Conservation (phyloP, 2,113 vertebrate species). For the Cyprinodon variegatus region DNA sequence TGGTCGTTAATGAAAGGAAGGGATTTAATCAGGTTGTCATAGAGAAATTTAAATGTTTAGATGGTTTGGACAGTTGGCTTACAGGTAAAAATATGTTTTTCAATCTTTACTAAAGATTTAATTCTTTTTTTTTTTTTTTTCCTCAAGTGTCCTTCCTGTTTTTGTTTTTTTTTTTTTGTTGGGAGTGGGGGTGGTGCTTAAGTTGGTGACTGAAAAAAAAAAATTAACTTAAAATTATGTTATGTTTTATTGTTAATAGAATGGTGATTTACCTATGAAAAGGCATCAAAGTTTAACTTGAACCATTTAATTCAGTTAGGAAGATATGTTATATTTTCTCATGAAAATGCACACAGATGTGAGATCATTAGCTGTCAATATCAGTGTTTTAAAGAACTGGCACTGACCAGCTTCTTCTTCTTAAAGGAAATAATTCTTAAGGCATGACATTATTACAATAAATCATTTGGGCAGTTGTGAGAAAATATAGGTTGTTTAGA, state of each 20-base stretch:
- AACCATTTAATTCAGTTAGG: too few species aligned
- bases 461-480: conserved; percentile 9
- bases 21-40: not conserved
- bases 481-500: conserved; percentile 9
- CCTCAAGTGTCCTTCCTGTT: not conserved
- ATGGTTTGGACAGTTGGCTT: too few species aligned
- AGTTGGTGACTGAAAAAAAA: too few species aligned
- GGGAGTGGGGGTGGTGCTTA: too few species aligned
- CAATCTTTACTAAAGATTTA: not conserved
- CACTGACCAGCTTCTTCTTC: too few species aligned
- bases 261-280: too few species aligned
- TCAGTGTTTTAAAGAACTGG: too few species aligned
- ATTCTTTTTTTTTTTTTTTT: not conserved
- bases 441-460: conserved; percentile 6
- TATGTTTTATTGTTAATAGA: not conserved
- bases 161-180: not conserved
- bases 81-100: not conserved
- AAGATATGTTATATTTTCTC: too few species aligned
- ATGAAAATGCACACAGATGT: too few species aligned
- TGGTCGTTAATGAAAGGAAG: not conserved
- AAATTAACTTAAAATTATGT: too few species aligned
- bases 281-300: not conserved
- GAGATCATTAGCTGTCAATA: too few species aligned
- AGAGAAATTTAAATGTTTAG: too few species aligned
- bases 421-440: not conserved